Base-by-base conservation (phyloP, 1,140 invertebrate genomes). In the Bradynema listronoti region DNA sequence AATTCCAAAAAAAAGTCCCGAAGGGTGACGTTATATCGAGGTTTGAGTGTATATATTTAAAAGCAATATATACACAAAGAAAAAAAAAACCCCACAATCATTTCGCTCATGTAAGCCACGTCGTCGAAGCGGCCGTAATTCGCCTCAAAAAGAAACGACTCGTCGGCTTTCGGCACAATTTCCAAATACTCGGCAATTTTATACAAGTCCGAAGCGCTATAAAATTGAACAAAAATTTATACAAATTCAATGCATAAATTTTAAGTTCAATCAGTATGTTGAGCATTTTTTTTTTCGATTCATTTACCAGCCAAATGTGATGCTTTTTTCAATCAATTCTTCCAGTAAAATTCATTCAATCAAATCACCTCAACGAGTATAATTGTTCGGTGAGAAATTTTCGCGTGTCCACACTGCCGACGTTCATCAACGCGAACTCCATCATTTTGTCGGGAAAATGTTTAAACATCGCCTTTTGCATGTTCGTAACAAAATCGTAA, bases 351-450 rank as follows among this genome's bases (percentile, higher is more conserved):
- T n/a, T n/a, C n/a, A n/a, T n/a, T n/a, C 68, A 72, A 67, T 61
- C 67, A 43, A 74, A 71, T 36, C 34, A 88, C 86, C 83, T 87
- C 41, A 89, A 80, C 45, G 82, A 82, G 36, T 84, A 84, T 79
- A 98, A 94, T 79, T 91, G 86, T 79, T 94, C 91, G 47, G 85
- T 79, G 27, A 99, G 80, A 25, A 86, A 83, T 54, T 88, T 86
- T 62, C 90, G 83, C 0, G 87, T 91, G 75, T 99, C 91, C 25
- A 99, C 87, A 71, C 86, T 88, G 0, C 90, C 90, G 30, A 98
- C 91, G 82, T 94, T 96, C 0, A 89, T 85, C 46, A 98, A 80
- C 0, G 90, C 85, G 80, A 98, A 96, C 45, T 86, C 84, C 55
- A 86, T 80, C 27, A 81, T 63, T 22, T 43, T 69, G 19, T 79